phyloP scores from a whole-genome alignment of 1,140 invertebrate genomes.

The Potamilus streckersoni region DNA sequence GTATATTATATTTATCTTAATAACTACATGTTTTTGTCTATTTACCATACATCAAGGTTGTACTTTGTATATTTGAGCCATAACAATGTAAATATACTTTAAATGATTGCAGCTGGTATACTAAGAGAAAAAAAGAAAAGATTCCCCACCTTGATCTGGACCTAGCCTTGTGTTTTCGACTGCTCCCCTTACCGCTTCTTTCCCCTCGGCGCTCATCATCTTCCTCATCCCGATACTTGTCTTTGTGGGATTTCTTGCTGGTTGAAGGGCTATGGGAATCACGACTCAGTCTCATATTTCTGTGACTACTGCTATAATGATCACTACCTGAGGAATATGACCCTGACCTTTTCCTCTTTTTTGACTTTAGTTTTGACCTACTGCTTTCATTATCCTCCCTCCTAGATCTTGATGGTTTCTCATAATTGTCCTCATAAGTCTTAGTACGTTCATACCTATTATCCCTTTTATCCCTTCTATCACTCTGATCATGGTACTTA shows the following conservation, averaged over 20 bases:
- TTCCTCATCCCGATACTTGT: slow-evolving; percentile 36
- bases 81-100: too few relatives aligned
- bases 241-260: slow-evolving; percentile 18
- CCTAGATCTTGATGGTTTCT: slow-evolving; percentile 12
- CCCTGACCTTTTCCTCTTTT: slow-evolving; percentile 37
- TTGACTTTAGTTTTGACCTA: slow-evolving; percentile 36
- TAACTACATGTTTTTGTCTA: too few relatives aligned
- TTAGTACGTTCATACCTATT: slow-evolving; percentile 12
- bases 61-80: too few relatives aligned
- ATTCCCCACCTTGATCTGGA: slow-evolving; percentile 58
- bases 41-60: too few relatives aligned
- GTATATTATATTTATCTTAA: too few relatives aligned
- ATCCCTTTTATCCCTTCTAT: slow-evolving; percentile 4
- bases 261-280: slow-evolving; percentile 11
- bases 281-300: slow-evolving; percentile 17
- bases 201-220: slow-evolving; percentile 20
- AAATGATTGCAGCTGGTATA: too few relatives aligned
- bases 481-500: not conserved
- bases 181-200: slow-evolving; percentile 60
- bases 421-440: slow-evolving; percentile 16
- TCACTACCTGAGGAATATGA: slow-evolving; percentile 49
- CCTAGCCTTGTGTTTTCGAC: slow-evolving; percentile 58
- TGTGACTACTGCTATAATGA: slow-evolving; percentile 10
- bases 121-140: slow-evolving; percentile 19
- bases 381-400: slow-evolving; percentile 11